These are phyloP conservation scores for Cheilosia pagana DNA, from an alignment of 2,888 invertebrate species.

Conservation along the genomic window DNA sequence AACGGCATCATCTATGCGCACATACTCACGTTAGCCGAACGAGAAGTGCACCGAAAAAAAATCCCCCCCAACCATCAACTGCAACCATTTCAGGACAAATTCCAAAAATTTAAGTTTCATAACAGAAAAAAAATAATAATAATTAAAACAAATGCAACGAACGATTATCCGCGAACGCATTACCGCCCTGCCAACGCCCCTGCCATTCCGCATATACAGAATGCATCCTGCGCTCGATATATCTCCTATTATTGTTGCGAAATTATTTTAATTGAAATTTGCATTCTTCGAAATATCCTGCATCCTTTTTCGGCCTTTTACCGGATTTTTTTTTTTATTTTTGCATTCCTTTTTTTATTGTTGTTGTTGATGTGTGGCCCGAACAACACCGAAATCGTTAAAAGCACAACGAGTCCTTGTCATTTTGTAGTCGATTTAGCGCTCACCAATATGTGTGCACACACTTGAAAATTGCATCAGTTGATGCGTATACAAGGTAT, in stretches of 20 bases:
- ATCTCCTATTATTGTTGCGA: conserved; percentile 12
- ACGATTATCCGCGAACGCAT: neutral
- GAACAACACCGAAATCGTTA: neutral
- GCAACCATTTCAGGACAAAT: too few species aligned
- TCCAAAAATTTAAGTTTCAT: too few species aligned
- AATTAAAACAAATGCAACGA: too few species aligned
- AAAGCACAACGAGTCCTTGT: neutral
- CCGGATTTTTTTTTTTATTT: too few species aligned
- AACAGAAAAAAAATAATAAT: too few species aligned
- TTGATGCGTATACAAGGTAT: conserved; percentile 32
- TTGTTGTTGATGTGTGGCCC: neutral
- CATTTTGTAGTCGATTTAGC: conserved; percentile 6
- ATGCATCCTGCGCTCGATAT: neutral
- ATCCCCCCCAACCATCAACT: too few species aligned
- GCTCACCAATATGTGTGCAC: neutral
- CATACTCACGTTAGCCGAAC: too few species aligned
- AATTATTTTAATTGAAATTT: conserved; percentile 36
- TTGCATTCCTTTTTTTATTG: too few species aligned
- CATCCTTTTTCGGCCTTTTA: neutral
- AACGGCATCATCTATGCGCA: too few species aligned
- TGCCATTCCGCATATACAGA: neutral
- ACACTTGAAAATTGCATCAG: conserved; percentile 29
- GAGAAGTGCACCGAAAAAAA: too few species aligned
- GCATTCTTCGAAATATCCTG: conserved; percentile 6
- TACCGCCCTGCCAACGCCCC: neutral